phyloP scores from a whole-genome alignment of 2,888 invertebrate genomes.

The Tiphia femorata region DNA sequence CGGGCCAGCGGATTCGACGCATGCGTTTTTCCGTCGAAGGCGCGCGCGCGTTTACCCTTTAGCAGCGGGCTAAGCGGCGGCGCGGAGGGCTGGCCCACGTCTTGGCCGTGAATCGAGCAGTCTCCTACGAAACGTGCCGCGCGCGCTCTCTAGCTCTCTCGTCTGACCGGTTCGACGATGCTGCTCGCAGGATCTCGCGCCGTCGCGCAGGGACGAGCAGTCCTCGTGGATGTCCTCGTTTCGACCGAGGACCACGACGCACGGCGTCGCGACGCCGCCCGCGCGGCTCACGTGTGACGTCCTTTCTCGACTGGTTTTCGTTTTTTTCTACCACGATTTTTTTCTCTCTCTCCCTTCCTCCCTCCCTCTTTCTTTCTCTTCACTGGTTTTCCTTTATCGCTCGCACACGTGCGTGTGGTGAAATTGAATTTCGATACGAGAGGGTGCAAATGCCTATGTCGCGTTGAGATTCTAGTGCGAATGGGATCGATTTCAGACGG shows the following conservation, averaged over 20 bases:
- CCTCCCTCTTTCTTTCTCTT: no score
- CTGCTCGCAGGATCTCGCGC: background rate
- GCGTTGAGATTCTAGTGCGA: no score
- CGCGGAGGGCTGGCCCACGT: constrained; percentile 37
- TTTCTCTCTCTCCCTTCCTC: no score
- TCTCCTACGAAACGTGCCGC: constrained; percentile 38
- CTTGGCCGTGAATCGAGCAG: constrained; percentile 45
- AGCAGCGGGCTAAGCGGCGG: no score
- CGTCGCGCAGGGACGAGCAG: background rate
- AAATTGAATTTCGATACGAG: no score
- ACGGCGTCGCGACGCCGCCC: background rate
- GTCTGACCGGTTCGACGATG: constrained; percentile 14
- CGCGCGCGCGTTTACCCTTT: constrained; percentile 35
- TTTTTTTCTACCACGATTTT: no score
- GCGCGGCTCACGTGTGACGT: no score
- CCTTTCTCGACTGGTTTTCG: no score
- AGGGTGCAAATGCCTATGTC: no score
- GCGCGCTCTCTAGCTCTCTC: constrained; percentile 10
- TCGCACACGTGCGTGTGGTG: no score
- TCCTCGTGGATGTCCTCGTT: constrained; percentile 6
- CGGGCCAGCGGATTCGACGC: constrained; percentile 37
- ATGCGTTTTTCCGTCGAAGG: constrained; percentile 40
- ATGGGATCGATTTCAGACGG: no score
- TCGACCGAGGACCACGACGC: background rate
- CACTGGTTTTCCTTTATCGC: no score